These are phyloP conservation scores for Tethya wilhelma DNA, from an alignment of 37 sponge, comb jelly and placozoan genomes.

Conservation along the genomic window DNA sequence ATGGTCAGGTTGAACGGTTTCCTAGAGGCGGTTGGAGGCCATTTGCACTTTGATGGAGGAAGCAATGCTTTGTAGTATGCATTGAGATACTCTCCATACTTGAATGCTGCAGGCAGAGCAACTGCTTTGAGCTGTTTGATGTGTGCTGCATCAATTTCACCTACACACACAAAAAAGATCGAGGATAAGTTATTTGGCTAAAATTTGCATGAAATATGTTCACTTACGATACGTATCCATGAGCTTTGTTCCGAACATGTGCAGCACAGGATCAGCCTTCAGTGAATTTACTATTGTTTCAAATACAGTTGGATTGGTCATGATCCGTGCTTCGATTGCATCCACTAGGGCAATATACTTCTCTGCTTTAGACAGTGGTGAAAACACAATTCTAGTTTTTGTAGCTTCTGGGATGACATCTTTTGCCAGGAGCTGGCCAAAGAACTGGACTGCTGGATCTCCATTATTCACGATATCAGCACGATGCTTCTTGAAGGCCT, in stretches of 20 bases:
- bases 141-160: neutral
- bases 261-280: neutral
- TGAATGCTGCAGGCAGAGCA: neutral
- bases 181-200: neutral
- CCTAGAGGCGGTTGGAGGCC: neutral
- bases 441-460: neutral
- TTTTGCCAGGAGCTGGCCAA: neutral
- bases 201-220: neutral
- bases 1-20: conserved; percentile 31
- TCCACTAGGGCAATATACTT: conserved; percentile 1
- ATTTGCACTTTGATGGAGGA: neutral
- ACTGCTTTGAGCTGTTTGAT: neutral
- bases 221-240: neutral
- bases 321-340: conserved; percentile 30
- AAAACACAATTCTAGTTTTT: neutral
- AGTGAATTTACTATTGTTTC: neutral
- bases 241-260: conserved; percentile 5
- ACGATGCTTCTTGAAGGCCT: conserved; percentile 22
- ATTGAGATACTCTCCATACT: conserved; percentile 24
- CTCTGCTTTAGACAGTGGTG: neutral
- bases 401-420: conserved; percentile 25
- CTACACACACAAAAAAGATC: neutral
- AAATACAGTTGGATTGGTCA: neutral
- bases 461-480: neutral
- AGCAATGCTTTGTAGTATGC: conserved; percentile 11